phyloP scores from a whole-genome alignment of 2,888 invertebrate species.

The Drosophila formosana region DNA sequence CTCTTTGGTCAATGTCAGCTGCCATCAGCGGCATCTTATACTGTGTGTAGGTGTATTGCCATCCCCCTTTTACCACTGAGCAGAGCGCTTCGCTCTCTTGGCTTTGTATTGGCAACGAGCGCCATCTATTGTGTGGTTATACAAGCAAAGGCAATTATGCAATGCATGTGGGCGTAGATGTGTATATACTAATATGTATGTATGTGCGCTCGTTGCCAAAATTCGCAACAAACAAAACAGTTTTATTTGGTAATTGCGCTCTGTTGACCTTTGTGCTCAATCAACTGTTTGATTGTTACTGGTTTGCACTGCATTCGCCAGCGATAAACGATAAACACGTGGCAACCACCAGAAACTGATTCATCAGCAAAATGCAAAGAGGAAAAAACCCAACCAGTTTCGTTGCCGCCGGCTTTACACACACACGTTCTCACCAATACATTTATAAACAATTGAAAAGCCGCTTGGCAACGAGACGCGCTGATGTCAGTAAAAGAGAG shows the following conservation, averaged over 20 bases:
- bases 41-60: conserved; percentile 13
- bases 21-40: conserved; percentile 13
- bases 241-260: background rate
- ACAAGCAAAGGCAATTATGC: conserved; percentile 52
- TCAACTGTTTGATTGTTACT: conserved; percentile 19
- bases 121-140: conserved; percentile 44
- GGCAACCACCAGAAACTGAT: conserved; percentile 36
- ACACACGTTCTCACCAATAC: conserved; percentile 4
- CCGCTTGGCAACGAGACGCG: conserved; percentile 25
- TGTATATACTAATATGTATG: background rate
- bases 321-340: conserved; percentile 20
- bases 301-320: conserved; percentile 11
- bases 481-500: conserved; percentile 12
- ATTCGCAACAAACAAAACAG: conserved; percentile 1
- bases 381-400: conserved; percentile 35
- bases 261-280: conserved; percentile 8
- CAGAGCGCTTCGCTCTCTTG: conserved; percentile 16
- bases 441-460: conserved; percentile 23
- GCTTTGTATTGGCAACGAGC: conserved; percentile 31
- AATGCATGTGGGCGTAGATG: conserved; percentile 23
- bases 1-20: conserved; percentile 48
- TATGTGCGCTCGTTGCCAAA: conserved; percentile 30
- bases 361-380: conserved; percentile 32
- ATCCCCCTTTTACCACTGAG: conserved; percentile 33
- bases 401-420: conserved; percentile 10